These are phyloP conservation scores for Ovis aries DNA, from an alignment of 2,113 vertebrate genomes.

Conservation along the genomic window DNA sequence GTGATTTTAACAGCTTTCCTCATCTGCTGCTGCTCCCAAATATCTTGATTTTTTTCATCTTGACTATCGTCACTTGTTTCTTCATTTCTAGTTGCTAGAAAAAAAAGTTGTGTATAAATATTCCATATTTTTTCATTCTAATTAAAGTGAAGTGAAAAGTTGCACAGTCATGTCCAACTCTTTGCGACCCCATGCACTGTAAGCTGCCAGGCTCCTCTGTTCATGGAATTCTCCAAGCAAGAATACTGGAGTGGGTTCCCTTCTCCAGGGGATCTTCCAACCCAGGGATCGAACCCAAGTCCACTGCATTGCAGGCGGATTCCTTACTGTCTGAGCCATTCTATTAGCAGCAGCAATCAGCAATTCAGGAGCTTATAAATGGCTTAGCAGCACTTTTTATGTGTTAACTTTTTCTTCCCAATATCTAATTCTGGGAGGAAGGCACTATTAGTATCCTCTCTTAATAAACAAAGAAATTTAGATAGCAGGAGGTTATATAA, in stretches of 20 bases:
- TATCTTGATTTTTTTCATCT: slow-evolving; percentile 83
- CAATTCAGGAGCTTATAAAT: neutral
- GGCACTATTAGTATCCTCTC: neutral
- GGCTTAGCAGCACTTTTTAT: neutral
- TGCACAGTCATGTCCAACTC: neutral
- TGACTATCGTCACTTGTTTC: slow-evolving; percentile 74
- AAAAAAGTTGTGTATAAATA: neutral
- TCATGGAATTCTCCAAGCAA: neutral
- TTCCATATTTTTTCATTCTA: neutral
- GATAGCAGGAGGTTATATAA: neutral
- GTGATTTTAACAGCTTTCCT: slow-evolving; percentile 87
- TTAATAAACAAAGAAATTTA: neutral
- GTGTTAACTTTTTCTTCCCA: neutral
- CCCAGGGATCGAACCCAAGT: neutral
- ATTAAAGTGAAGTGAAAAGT: neutral
- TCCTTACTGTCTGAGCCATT: neutral
- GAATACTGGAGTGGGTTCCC: neutral
- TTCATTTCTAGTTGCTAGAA: slow-evolving; percentile 77
- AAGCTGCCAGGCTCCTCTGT: neutral
- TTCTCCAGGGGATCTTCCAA: neutral
- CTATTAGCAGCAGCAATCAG: neutral
- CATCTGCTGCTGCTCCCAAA: slow-evolving; percentile 95
- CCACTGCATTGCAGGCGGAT: accelerated
- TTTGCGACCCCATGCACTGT: neutral
- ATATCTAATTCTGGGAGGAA: neutral